Percentiles rank a stretch among this genome's conserved stretches.
Conservation (phyloP, 2,888 invertebrate species). For the Cabera pusaria region DNA sequence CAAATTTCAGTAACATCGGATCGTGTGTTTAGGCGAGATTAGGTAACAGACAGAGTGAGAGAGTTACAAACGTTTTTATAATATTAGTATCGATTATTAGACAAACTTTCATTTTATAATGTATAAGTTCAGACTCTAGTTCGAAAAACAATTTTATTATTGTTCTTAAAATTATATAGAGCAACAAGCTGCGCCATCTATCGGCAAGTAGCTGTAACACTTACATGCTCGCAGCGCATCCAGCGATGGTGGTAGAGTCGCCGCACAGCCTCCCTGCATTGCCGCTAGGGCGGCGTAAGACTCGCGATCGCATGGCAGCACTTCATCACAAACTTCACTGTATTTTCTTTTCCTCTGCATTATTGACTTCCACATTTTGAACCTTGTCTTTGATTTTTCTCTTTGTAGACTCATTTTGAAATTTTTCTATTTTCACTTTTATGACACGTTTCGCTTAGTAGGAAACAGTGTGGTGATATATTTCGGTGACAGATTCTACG, state of each 20-base stretch:
- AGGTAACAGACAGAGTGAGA: too few species aligned
- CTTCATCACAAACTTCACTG: constrained; percentile 72
- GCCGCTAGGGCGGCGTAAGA: constrained; percentile 75
- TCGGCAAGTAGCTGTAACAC: constrained; percentile 62
- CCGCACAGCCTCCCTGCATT: constrained; percentile 73
- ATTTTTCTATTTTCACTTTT: constrained; percentile 29
- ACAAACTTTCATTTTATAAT: too few species aligned
- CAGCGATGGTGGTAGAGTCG: constrained; percentile 78
- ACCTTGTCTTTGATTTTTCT: constrained; percentile 57
- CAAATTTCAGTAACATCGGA: too few species aligned
- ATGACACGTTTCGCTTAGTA: constrained; percentile 7
- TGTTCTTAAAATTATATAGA: too few species aligned
- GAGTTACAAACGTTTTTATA: too few species aligned
- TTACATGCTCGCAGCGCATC: constrained; percentile 79
- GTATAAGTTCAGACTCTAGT: too few species aligned
- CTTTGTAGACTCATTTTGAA: constrained; percentile 68
- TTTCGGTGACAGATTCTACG: background rate
- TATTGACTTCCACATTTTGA: constrained; percentile 78
- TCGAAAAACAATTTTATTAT: too few species aligned
- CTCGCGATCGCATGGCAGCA: constrained; percentile 65
- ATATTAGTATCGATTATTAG: too few species aligned
- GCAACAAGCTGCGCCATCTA: constrained; percentile 61
- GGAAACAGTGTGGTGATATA: too few species aligned
- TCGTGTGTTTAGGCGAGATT: too few species aligned
- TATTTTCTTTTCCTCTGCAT: constrained; percentile 75